Base-by-base conservation (phyloP, 2,888 invertebrate genomes). In the Sarcophaga rosellei region DNA sequence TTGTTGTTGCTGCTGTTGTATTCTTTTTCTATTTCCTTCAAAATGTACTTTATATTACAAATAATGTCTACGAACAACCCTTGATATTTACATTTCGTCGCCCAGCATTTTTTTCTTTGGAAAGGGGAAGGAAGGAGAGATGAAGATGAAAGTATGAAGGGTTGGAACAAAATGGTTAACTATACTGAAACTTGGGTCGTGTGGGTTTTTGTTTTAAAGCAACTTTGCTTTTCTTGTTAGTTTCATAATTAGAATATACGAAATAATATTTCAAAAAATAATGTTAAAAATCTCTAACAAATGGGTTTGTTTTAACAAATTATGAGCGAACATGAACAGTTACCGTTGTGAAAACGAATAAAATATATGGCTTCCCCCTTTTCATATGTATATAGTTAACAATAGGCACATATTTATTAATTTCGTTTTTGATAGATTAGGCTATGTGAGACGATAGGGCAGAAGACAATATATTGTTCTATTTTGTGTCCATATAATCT, bases 21-120 rank as follows among this genome's bases (percentile, higher is more conserved):
- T 25, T 57, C 20, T 65, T 47, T 53, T 65, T 66, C 17, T 79
- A 66, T n/a, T 44, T 66, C 8, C 47, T 47, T 25, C 23, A 15
- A 61, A 72, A 47, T 47, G 47, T 53, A 53, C 17, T 53, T 72
- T 79, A 63, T 47, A 66, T 57, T 8, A 69, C 20, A 59, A 70
- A 69, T 69, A 59, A 57, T 75, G 75, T 79, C 79, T 84, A 53
- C 68, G 57, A 84, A 53, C 69, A 79, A 79, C 75, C 84, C 84
- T 84, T 79, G 63, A 69, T 79, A 79, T 84, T 84, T 84, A 45
- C 74, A 79, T 79, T 79, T 63, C 45, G 53, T 78, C 79, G 44
- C 73, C 74, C 68, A 78, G 20, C 68, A 8, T 81, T 20, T 68
- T 44, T 17, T 47, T 21, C n/a, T 75, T 80, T 68, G 61, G 15